Base-by-base conservation (phyloP, 2,113 vertebrate genomes). In the Pachyramphus minor region DNA sequence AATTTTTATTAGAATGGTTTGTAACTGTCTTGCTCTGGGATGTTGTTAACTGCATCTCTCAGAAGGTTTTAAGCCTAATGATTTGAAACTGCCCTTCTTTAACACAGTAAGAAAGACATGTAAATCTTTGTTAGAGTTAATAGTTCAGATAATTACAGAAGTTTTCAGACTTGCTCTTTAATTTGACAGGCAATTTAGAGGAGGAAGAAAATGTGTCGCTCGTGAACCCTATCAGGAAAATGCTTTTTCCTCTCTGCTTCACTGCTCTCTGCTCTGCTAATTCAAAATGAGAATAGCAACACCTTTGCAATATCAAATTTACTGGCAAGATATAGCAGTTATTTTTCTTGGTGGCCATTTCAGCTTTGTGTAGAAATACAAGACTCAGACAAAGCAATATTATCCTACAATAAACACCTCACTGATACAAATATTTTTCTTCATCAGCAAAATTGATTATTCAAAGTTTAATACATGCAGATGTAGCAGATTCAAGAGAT, bases 121-220 rank as follows among this genome's bases (percentile, higher is more conserved):
- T 83, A 92, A 80, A 91, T 94, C 90, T 93, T 83, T 87, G 64
- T 89, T 96, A 84, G 73, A 95, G 35, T 52, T 90, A 84, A 95
- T 72, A 89, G 69, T 93, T 95, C 81, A 89, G 76, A 90, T 93
- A 94, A 95, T 95, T 92, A 84, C 60, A 75, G 53, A 92, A 95
- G 64, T 94, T 93, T 95, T 81, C 87, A 91, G 69, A 45, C 35
- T 88, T 90, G 76, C 44, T 95, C 68, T 95, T 95, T 89, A 81
- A 95, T 91, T 81, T 96, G 77, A 97, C 91, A 89, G 81, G 69
- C 72, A 90, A 95, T 92, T 91, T 87, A 62, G 28, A 84, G 35
- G 39, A 92, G 31, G 14, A 89, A 60, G 69, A 78, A 93, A 92
- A 91, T 41, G 19, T 63, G 80, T 64, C 81, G 68, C 73, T 87